Evolutionary conservation across 2,113 vertebrate genomes (phyloP), one percentile per base, ranked within the genome.

Genomic region (Syngnathoides biaculeatus): DNA sequence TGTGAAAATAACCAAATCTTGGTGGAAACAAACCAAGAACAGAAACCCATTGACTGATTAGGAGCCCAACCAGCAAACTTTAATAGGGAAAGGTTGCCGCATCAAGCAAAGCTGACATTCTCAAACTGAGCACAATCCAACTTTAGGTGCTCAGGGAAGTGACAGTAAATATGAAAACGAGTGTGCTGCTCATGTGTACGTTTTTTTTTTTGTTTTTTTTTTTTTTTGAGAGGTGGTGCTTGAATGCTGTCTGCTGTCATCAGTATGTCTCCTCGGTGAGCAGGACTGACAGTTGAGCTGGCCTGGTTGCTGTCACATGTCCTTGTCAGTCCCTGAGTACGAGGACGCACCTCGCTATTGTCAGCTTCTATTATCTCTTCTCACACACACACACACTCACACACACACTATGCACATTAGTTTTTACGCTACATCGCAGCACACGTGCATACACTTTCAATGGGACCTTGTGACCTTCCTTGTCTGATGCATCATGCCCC

Each of bases 271-370:
- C 70, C 6, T 65, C 35, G 10, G 15, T 88, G 86, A 90, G 78
- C 55, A 42, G 47, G 22, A 56, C 74, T 88, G 87, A 90, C 86
- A 87, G 85, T 68, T 78, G 76, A 78, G 73, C 74, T 79, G 80
- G 80, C 77, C 86, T 76, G 80, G 73, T 80, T 79, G 82, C 85
- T 84, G 87, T 90, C 86, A 84, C 84, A 85, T 86, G 86, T 86
- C 86, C 87, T 85, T 87, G 86, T 86, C 89, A 84, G 84, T 80
- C 79, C 85, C 67, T 43, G 68, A 84, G 84, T 82, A 66, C 57
- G 72, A 71, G 73, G 79, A 85, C 75, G 72, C 78, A 87, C 84
- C 84, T 88, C 83, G 30, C 82, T 67, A 80, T 85, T 89, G 89
- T 89, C 89, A 88, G 75, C 74, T 87, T 85, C 76, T 83, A 84